Evolutionary conservation across 92 coral and sea anemone species (phyloP).

Genomic region (Epizoanthus scotinus): DNA sequence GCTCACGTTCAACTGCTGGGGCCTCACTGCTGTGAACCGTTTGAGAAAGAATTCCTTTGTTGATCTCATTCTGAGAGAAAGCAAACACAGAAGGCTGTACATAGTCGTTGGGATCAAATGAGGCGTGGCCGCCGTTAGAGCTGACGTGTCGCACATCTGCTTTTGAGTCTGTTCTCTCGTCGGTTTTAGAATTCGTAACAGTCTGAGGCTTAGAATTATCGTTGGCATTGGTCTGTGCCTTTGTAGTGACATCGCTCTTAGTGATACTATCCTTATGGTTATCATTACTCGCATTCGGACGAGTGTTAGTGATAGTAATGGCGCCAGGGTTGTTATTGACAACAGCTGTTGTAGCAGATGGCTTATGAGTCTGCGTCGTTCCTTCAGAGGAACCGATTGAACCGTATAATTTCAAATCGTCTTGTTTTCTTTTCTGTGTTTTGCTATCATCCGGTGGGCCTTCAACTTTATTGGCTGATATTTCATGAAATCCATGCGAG

Average conservation of each 20-base stretch:
- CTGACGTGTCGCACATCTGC: neutral
- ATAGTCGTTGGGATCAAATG: conserved; percentile 34
- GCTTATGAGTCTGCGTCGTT: neutral
- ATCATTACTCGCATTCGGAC: neutral
- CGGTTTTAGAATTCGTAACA: neutral
- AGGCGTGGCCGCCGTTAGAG: neutral
- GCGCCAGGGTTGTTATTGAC: neutral
- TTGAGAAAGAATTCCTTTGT: conserved; percentile 10
- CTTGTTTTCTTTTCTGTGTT: conserved; percentile 6
- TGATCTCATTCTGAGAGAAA: conserved; percentile 50
- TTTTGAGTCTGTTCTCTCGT: neutral
- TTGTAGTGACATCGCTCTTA: neutral
- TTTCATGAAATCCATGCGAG: conserved; percentile 58
- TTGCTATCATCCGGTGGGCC: conserved; percentile 60
- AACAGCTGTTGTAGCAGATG: neutral
- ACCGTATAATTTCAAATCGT: conserved; percentile 48
- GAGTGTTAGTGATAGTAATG: neutral
- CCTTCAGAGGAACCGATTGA: conserved; percentile 43
- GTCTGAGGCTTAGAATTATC: neutral
- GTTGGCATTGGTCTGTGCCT: neutral
- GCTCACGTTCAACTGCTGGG: neutral
- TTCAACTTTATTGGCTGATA: conserved; percentile 65
- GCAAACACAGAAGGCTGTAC: conserved; percentile 56
- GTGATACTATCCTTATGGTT: neutral
- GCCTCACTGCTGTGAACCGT: conserved; percentile 36